A percentile compares a stretch with the other conserved stretches of the same genome.
phyloP scores from a whole-genome alignment of 2,113 vertebrate genomes.

The chimpanzee (Pan troglodytes) region DNA sequence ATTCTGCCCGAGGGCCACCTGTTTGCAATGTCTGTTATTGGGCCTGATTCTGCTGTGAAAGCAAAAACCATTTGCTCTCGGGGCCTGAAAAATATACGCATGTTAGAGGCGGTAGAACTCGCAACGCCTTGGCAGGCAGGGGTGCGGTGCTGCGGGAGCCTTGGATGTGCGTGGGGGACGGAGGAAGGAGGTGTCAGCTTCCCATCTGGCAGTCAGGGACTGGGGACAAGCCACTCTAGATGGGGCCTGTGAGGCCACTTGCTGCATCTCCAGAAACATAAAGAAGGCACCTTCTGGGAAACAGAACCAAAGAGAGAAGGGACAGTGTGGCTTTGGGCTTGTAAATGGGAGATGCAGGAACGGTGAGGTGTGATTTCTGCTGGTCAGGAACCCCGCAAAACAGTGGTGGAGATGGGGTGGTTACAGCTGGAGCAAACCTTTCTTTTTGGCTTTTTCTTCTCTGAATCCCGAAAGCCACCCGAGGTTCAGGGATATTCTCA shows the following conservation, averaged over 20 bases:
- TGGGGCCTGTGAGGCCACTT: neutral
- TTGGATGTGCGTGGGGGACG: neutral
- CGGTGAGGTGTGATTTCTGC: neutral
- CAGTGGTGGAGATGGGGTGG: no score
- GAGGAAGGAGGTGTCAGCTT: neutral
- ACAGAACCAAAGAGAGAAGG: neutral
- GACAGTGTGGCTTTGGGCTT: neutral
- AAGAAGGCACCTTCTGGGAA: neutral
- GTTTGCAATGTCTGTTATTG: neutral
- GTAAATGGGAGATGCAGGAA: neutral
- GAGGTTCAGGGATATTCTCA: neutral
- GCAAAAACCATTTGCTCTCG: neutral
- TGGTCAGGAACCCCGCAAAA: neutral
- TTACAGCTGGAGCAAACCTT: neutral
- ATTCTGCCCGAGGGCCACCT: conserved; percentile 7
- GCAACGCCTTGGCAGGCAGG: neutral
- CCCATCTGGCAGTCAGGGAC: neutral
- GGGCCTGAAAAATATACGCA: neutral
- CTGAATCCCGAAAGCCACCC: neutral
- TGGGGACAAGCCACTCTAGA: neutral
- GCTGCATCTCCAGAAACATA: neutral
- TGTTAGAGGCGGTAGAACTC: neutral
- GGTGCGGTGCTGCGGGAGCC: neutral
- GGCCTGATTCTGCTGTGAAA: conserved; percentile 4
- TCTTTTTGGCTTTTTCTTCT: neutral